Evolutionary conservation across 2,888 invertebrate species (phyloP), one percentile per base, ranked within the genome.

Genomic region (Hemicrepidius hirtus): DNA sequence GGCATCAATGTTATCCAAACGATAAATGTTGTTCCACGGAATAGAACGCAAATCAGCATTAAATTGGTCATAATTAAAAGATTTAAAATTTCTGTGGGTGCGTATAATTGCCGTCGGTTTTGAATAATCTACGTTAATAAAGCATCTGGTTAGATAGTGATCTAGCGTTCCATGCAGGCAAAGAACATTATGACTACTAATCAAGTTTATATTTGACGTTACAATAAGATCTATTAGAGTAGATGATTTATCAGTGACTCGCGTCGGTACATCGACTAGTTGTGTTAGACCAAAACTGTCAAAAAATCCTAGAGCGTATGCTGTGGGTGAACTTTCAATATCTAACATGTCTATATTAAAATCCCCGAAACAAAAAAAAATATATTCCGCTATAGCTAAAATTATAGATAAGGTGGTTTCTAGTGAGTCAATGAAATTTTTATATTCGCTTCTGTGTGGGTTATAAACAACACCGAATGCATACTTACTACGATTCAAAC

Each of bases 271-370:
- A 21, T 59, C 13, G 20, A 67, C 12, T 16, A 67, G 4, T 24
- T 67, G 60, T 20, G 44, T 20, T 24, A 68, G n/a, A 24, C 60
- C 50, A 35, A 68, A 46, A 16, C 13, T 13, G n/a, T 60, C 46
- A 7, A 59, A 21, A 68, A 35, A 10, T 4, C 10, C 18, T 3
- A 13, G 3, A 16, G 40, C n/a, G 7, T 24, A 18, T 10, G 10
- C 28, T 13, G 24, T 44, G 9, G 60, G 20, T 40, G 21, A 16
- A n/a, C n/a, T n/a, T 16, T 41, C 59, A 9, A 13, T 44, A 46
- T 60, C 44, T 60, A 28, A 59, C n/a, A 59, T 12, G 18, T 68
- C 59, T 5, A 68, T 68, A 35, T 68, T 68, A 5, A 68, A 24
- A 35, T 68, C 68, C 6, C 60, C 68, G 16, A 60, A 20, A 16